These are phyloP conservation scores for Cyphomyrus plagiostoma DNA, from an alignment of 2,113 vertebrate species.

Conservation along the genomic window DNA sequence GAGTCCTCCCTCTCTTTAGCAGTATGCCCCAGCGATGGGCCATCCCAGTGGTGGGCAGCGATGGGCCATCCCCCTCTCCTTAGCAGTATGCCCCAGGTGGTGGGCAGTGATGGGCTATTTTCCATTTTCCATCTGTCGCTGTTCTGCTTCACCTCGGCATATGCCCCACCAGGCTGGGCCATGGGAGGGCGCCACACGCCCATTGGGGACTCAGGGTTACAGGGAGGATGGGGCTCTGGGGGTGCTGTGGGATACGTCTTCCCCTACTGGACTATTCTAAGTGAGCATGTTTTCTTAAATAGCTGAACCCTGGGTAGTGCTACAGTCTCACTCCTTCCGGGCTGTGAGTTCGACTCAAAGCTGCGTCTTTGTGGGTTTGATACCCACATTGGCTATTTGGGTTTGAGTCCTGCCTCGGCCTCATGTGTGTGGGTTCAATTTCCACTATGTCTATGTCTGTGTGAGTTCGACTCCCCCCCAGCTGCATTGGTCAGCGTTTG, in stretches of 20 bases:
- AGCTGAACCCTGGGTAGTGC: not conserved
- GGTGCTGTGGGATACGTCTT: not conserved
- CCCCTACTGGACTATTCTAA: not conserved
- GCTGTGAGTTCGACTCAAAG: not conserved
- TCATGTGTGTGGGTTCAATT: not conserved
- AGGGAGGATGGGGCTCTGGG: not conserved
- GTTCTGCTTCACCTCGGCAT: not conserved
- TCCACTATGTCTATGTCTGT: not conserved
- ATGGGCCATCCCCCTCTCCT: too few relatives aligned
- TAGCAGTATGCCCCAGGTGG: too few relatives aligned
- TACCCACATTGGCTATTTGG: not conserved
- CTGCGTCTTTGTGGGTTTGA: not conserved
- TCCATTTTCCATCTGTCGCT: not conserved
- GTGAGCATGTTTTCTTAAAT: not conserved
- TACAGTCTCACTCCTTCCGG: not conserved
- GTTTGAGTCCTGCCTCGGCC: not conserved
- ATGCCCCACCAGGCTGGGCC: too few relatives aligned
- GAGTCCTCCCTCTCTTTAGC: not conserved
- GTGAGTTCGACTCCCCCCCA: not conserved
- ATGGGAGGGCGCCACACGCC: not conserved
- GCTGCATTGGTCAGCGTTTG: not conserved
- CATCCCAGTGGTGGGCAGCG: too few relatives aligned
- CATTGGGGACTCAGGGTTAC: not conserved
- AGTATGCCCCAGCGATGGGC: not conserved
- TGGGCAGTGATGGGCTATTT: not conserved